A percentile compares a stretch with the other conserved stretches of the same genome.
Conservation (phyloP, 2,888 invertebrate species). For the Argynnis bischoffii region DNA sequence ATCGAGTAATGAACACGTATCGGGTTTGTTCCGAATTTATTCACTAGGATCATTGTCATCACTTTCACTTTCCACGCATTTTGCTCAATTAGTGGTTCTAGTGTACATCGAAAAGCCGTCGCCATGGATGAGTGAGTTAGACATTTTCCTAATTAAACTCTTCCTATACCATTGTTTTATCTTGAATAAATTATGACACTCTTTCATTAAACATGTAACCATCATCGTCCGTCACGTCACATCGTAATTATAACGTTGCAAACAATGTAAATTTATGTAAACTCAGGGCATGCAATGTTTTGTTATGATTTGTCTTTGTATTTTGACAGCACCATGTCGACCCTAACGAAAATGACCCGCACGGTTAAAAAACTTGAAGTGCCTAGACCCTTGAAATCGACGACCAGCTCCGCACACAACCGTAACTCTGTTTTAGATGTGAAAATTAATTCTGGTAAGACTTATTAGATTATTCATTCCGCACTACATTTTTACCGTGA, state of each 20-base stretch:
- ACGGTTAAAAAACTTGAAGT: constrained; percentile 88
- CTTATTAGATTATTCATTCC: constrained; percentile 39
- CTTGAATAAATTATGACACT: constrained; percentile 64
- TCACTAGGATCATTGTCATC: constrained; percentile 80
- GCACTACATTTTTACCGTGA: not conserved
- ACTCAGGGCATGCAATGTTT: constrained; percentile 29
- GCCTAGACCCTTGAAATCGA: constrained; percentile 87
- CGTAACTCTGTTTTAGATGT: constrained; percentile 77
- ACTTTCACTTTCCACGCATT: constrained; percentile 80
- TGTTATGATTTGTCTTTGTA: constrained; percentile 42
- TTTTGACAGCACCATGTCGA: constrained; percentile 77
- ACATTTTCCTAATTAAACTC: constrained; percentile 53
- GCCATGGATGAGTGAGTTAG: constrained; percentile 81
- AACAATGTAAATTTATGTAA: constrained; percentile 5
- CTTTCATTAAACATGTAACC: constrained; percentile 59
- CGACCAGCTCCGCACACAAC: constrained; percentile 81
- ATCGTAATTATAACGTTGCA: constrained; percentile 23
- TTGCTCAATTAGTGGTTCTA: constrained; percentile 70
- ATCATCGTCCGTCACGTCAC: constrained; percentile 52
- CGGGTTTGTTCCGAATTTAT: constrained; percentile 80
- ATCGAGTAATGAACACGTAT: constrained; percentile 82
- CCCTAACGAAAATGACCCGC: constrained; percentile 85
- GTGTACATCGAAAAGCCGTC: constrained; percentile 64
- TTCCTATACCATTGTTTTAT: constrained; percentile 57
- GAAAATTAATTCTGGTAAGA: constrained; percentile 80